phyloP scores from a whole-genome alignment of 2,113 vertebrate genomes.

The Melanerpes formicivorus region DNA sequence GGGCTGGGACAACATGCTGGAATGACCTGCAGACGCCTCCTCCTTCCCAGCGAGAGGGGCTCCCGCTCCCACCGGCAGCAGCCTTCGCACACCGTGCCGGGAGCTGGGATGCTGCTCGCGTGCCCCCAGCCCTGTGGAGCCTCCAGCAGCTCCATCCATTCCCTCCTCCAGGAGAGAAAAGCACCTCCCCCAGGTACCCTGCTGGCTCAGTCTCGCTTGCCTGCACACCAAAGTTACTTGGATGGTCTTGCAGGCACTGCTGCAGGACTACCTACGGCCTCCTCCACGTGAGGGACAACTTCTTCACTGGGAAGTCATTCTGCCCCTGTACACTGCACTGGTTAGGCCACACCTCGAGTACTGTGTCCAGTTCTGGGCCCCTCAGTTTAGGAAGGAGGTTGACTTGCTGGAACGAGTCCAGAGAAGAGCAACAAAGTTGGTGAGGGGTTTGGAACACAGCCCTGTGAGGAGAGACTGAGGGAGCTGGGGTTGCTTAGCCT shows the following conservation, averaged over 20 bases:
- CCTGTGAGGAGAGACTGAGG: no score
- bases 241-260: not conserved
- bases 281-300: not conserved
- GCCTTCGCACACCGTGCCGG: not conserved
- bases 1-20: constrained; percentile 63
- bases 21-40: constrained; percentile 52
- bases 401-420: no score
- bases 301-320: no score
- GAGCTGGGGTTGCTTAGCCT: no score
- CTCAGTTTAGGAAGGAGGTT: no score
- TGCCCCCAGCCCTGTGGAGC: not conserved
- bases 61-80: not conserved
- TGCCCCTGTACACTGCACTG: no score
- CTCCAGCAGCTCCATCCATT: not conserved
- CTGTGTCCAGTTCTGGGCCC: no score
- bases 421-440: no score
- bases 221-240: not conserved
- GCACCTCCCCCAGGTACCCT: not conserved
- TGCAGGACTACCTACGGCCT: not conserved
- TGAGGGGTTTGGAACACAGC: no score
- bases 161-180: not conserved
- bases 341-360: no score
- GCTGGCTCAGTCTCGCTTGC: not conserved
- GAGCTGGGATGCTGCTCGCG: not conserved
- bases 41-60: constrained; percentile 33